Percentiles rank a stretch among this genome's conserved stretches.
Evolutionary conservation across 2,113 vertebrate genomes (phyloP).

Genomic region (Parus major): DNA sequence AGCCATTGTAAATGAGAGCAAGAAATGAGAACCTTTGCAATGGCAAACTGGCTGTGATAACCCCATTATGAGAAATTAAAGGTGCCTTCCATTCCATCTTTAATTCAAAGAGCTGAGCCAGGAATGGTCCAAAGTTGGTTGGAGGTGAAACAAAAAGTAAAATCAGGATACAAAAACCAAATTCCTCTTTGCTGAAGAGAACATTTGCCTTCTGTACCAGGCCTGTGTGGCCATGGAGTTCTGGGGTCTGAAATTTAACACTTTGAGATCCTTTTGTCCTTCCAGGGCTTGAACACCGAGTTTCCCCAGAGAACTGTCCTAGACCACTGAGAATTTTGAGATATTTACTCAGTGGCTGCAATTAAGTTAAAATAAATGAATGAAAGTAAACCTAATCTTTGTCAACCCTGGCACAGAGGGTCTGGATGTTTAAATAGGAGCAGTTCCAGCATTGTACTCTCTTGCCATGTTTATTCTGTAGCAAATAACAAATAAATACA

Average conservation of each 20-base stretch:
- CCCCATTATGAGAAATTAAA: background rate
- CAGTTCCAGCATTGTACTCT: background rate
- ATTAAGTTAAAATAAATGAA: background rate
- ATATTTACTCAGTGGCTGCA: background rate
- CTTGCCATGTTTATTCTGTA: background rate
- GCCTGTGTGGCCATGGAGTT: background rate
- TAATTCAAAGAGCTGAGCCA: background rate
- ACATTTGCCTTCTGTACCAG: background rate
- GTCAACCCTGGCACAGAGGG: background rate
- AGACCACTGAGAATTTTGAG: background rate
- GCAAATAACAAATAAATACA: background rate
- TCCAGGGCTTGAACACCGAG: background rate
- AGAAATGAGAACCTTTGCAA: background rate
- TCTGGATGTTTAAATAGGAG: background rate
- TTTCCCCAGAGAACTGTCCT: background rate
- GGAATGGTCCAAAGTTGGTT: background rate
- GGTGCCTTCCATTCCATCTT: background rate
- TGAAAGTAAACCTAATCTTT: background rate
- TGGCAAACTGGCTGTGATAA: background rate
- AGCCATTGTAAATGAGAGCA: background rate
- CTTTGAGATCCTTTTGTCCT: background rate
- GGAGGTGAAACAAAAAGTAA: background rate
- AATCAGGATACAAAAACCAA: background rate
- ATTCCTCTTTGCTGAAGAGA: background rate
- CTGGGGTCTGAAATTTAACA: background rate